These are phyloP conservation scores for Nothoprocta perdicaria DNA, from an alignment of 2,113 vertebrate genomes.

Conservation along the genomic window DNA sequence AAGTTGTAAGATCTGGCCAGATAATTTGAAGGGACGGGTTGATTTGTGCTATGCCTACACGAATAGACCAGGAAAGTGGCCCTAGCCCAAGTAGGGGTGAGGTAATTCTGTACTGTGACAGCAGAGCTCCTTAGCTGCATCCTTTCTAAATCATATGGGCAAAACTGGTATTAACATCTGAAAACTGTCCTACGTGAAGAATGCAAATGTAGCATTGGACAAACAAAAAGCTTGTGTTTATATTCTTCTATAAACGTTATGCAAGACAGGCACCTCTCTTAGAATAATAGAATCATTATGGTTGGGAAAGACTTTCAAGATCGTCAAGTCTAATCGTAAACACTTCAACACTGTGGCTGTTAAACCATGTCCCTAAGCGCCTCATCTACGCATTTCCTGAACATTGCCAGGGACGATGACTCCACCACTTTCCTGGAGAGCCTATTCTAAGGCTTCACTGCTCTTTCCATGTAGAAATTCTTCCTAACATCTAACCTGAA, in stretches of 20 bases:
- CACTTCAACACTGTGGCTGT: no score
- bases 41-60: background rate
- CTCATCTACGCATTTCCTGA: no score
- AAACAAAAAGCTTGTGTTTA: background rate
- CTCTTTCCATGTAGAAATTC: no score
- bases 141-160: background rate
- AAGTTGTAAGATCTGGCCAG: background rate
- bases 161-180: background rate
- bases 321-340: no score
- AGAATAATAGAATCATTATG: no score
- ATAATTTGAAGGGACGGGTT: background rate
- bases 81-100: background rate
- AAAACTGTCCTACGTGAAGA: background rate
- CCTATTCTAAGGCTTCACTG: no score
- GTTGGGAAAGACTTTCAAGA: no score
- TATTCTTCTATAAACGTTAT: background rate
- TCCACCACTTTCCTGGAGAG: no score
- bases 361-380: no score
- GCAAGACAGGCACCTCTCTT: background rate
- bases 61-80: background rate
- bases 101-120: background rate
- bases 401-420: no score
- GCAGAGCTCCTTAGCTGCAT: background rate
- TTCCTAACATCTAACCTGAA: no score
- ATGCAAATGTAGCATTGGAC: background rate